A percentile compares a stretch with the other conserved stretches of the same genome.
Conservation (phyloP, 2,888 invertebrate genomes). For the Rhagonycha lutea region DNA sequence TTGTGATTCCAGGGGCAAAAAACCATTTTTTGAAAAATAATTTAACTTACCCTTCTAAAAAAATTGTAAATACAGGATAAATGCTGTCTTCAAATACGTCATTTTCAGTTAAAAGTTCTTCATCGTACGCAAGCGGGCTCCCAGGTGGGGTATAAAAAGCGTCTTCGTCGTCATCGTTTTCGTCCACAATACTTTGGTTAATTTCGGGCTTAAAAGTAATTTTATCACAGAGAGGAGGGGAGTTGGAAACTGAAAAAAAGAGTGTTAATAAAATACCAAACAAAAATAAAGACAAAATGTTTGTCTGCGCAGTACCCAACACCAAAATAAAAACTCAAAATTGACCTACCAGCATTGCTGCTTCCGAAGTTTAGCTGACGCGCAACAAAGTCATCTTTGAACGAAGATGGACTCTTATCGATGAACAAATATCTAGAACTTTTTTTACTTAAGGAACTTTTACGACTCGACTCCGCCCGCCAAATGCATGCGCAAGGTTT, state of each 20-base stretch:
- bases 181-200: not conserved
- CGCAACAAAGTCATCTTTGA: not conserved
- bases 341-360: not conserved
- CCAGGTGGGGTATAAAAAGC: conserved; percentile 69
- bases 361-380: not conserved
- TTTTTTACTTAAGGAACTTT: not conserved
- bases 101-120: conserved; percentile 46
- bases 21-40: no score
- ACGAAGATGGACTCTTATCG: not conserved
- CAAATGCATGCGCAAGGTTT: conserved; percentile 65
- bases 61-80: conserved; percentile 59
- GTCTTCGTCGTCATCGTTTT: conserved; percentile 41
- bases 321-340: not conserved
- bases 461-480: not conserved
- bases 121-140: conserved; percentile 50
- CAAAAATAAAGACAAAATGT: not conserved
- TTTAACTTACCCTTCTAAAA: conserved; percentile 74
- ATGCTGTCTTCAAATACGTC: conserved; percentile 56
- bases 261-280: not conserved
- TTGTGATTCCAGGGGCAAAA: no score
- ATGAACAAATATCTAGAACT: not conserved
- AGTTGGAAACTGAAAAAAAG: not conserved
- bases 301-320: not conserved
- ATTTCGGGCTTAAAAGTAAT: not conserved
- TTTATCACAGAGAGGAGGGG: not conserved